Conservation (phyloP, 2,113 vertebrate genomes). For the Zonotrichia leucophrys region DNA sequence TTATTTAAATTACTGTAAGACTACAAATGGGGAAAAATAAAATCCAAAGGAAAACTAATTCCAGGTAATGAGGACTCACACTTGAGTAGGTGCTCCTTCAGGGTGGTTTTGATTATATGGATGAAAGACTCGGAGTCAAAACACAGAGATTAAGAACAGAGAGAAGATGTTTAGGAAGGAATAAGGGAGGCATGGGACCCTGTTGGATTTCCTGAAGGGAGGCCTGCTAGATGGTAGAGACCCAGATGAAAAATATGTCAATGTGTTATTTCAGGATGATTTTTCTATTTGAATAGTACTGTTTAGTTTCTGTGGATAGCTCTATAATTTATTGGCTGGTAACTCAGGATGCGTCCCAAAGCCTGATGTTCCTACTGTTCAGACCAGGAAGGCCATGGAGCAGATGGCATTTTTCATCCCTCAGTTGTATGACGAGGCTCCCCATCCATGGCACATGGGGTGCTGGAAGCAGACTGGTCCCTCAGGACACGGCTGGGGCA, state of each 20-base stretch:
- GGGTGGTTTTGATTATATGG: neutral
- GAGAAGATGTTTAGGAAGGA: neutral
- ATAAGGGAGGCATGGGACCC: neutral
- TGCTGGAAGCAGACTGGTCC: neutral
- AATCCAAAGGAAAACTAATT: neutral
- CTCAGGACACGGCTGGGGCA: neutral
- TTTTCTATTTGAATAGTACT: neutral
- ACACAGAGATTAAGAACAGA: neutral
- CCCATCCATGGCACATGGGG: neutral
- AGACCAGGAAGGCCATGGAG: neutral
- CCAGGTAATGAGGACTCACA: neutral
- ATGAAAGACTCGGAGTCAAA: neutral
- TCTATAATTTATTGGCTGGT: neutral
- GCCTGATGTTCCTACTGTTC: neutral
- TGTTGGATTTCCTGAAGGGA: neutral
- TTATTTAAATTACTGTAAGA: neutral
- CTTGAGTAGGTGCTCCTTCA: neutral
- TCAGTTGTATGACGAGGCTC: neutral
- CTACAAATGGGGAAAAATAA: neutral
- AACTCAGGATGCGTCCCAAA: neutral
- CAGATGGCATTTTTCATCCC: neutral
- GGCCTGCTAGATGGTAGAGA: neutral
- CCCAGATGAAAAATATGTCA: neutral
- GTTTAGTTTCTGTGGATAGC: neutral
- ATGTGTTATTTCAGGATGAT: neutral